Conservation (phyloP, 2,797 vertebrate genomes). For the Glyptemys insculpta region DNA sequence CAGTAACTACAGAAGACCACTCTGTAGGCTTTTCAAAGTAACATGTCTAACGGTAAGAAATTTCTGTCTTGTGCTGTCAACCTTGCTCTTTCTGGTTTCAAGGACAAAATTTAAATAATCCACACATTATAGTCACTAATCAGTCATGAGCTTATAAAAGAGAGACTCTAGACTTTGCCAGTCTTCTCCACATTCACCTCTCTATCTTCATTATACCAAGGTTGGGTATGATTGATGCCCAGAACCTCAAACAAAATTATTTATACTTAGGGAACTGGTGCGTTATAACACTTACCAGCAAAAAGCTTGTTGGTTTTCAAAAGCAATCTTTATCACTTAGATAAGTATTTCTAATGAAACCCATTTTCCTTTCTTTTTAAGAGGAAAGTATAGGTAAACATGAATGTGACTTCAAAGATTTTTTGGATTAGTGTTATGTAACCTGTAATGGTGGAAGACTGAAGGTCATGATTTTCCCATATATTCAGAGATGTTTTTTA, state of each 20-base stretch:
- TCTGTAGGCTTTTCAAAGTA: constrained; percentile 27
- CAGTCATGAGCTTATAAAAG: neutral
- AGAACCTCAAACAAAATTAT: neutral
- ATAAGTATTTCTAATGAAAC: neutral
- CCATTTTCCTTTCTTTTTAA: neutral
- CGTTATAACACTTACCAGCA: neutral
- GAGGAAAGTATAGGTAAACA: neutral
- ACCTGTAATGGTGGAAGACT: neutral
- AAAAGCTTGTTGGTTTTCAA: neutral
- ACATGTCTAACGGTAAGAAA: constrained; percentile 48
- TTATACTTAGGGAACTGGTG: neutral
- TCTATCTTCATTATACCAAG: neutral
- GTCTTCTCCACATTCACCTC: constrained; percentile 26
- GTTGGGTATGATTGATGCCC: neutral
- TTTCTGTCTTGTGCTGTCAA: neutral
- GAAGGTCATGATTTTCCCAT: neutral
- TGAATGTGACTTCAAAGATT: neutral
- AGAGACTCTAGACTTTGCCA: constrained; percentile 20
- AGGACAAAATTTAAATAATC: constrained; percentile 59
- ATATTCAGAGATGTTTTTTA: neutral
- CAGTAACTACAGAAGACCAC: constrained; percentile 49
- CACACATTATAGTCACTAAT: constrained; percentile 47
- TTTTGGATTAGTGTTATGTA: neutral
- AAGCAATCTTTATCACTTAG: neutral
- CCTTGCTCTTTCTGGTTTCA: constrained; percentile 40